Evolutionary conservation across 2,113 vertebrate genomes (phyloP).

Genomic region (Trinectes maculatus): DNA sequence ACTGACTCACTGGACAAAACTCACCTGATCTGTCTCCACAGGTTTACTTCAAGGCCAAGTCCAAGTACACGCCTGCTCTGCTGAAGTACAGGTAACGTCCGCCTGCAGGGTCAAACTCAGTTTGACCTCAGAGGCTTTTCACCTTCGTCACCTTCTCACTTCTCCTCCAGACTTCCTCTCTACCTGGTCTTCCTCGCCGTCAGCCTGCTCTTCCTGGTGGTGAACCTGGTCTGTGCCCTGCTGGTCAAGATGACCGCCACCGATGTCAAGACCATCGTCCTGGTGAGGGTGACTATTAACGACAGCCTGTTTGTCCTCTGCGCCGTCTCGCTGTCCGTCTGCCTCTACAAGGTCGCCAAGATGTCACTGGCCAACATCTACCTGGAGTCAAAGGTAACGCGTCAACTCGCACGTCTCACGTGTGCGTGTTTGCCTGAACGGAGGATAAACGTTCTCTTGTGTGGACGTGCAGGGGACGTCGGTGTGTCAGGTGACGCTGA

Average conservation of each 20-base stretch:
- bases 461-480: slow-evolving; percentile 88
- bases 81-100: slow-evolving; percentile 87
- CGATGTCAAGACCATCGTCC: slow-evolving; percentile 86
- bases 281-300: slow-evolving; percentile 90
- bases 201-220: slow-evolving; percentile 91
- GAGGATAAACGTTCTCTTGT: background rate
- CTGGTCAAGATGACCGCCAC: slow-evolving; percentile 85
- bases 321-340: slow-evolving; percentile 88
- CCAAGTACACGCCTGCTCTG: slow-evolving; percentile 89
- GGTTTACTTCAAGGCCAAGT: slow-evolving; percentile 95
- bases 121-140: background rate
- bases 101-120: no score
- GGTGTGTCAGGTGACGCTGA: slow-evolving; percentile 90
- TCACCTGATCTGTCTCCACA: slow-evolving; percentile 71
- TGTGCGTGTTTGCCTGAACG: slow-evolving; percentile 40
- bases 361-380: slow-evolving; percentile 93
- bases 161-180: slow-evolving; percentile 82
- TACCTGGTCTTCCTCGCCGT: slow-evolving; percentile 87
- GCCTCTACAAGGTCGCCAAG: slow-evolving; percentile 93
- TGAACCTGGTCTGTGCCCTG: slow-evolving; percentile 92
- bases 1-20: no score
- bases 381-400: slow-evolving; percentile 90
- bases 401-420: background rate
- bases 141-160: no score
- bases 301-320: slow-evolving; percentile 91